Conservation (phyloP, 1,140 invertebrate species). For the Sinella curviseta region DNA sequence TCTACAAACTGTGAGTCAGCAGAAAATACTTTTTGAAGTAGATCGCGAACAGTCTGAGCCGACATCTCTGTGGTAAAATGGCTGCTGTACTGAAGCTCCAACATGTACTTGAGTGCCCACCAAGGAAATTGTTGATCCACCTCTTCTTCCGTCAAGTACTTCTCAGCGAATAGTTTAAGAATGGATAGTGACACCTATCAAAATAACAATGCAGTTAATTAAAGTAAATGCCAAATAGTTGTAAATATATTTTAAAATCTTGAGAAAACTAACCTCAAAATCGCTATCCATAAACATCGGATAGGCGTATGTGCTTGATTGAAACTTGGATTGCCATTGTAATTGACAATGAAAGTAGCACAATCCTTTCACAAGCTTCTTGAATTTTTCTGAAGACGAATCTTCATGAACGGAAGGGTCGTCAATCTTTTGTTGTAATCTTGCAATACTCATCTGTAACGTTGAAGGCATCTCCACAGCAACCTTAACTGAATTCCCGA, state of each 20-base stretch:
- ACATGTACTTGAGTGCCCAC: background rate
- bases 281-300: background rate
- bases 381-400: background rate
- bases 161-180: background rate
- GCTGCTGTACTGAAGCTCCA: background rate
- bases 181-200: background rate
- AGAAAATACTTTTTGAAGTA: too few relatives aligned
- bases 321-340: too few relatives aligned
- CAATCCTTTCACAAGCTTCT: background rate
- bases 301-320: background rate
- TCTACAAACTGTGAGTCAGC: too few relatives aligned
- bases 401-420: background rate
- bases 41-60: too few relatives aligned
- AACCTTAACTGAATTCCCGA: background rate
- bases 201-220: background rate
- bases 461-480: background rate
- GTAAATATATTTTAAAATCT: too few relatives aligned
- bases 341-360: background rate
- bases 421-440: background rate
- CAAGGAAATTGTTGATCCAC: background rate
- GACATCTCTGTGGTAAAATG: background rate
- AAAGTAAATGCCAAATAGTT: too few relatives aligned
- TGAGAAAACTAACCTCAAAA: background rate
- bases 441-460: background rate
- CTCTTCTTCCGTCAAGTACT: background rate